Evolutionary conservation across 2,113 vertebrate species (phyloP), one percentile per base, ranked within the genome.

Genomic region (Cyanoramphus novaezelandiae): DNA sequence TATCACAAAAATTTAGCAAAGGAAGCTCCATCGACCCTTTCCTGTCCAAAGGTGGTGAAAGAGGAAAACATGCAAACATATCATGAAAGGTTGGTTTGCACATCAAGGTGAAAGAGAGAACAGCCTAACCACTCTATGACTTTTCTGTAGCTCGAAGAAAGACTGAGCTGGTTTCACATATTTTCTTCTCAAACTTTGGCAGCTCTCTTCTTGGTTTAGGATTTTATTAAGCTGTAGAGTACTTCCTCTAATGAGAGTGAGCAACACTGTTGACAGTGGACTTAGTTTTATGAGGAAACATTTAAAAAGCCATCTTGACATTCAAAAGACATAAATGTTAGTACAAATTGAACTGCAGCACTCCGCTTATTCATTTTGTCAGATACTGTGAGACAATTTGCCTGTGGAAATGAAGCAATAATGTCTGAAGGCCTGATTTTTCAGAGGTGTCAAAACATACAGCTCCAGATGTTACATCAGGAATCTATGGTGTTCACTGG

Each of bases 251-350:
- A 97, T 95, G 92, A 74, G 82, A 95, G 49, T 0, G 4, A 94
- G 63, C 53, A 88, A 91, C 80, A 69, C n/a, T 94, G 90, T 95
- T 93, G 93, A 94, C 87, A 91, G 70, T 94, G 95, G 96, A 90
- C 87, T 95, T 94, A 86, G 75, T 90, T 96, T 96, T 94, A 95
- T 62, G 71, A 96, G 75, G 49, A 95, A 95, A 88, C 93, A 90
- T 90, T 94, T 96, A 63, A 93, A 94, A 94, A 95, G 31, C 82
- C 44, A 90, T 91, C 53, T 82, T 94, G 85, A 96, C 85, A 96
- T 94, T 96, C 90, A 86, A 75, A 95, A 95, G 92, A 88, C 75
- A 90, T 95, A 95, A 92, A 96, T 92, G 96, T 94, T 95, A 95
- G 91, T 80, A 80, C 75, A 94, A 82, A 94, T 70, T 94, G 92